Evolutionary conservation across 2,113 vertebrate genomes (phyloP).

Genomic region (Smithornis capensis): DNA sequence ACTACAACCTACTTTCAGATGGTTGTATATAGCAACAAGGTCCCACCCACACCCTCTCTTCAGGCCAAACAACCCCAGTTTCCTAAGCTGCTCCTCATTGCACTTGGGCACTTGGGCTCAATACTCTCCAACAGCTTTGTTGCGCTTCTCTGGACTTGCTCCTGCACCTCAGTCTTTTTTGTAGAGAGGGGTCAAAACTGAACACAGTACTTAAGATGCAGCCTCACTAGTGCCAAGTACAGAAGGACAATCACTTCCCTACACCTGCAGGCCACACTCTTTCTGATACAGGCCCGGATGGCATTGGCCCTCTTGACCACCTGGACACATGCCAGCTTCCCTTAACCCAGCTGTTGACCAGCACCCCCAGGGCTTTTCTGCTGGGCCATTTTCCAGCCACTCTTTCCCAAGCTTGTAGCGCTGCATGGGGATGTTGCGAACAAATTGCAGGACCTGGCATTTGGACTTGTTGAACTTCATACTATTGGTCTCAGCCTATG

Average conservation of each 20-base stretch:
- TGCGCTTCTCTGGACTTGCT: neutral
- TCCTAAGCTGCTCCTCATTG: neutral
- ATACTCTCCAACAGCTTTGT: neutral
- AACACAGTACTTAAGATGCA: neutral
- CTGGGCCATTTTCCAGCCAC: neutral
- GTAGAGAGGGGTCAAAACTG: neutral
- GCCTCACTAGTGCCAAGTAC: neutral
- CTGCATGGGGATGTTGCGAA: neutral
- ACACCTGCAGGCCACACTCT: neutral
- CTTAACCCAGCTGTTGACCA: neutral
- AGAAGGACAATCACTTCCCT: neutral
- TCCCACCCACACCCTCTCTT: neutral
- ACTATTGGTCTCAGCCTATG: accelerated
- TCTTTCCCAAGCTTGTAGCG: neutral
- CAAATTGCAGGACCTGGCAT: neutral
- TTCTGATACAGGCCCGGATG: neutral
- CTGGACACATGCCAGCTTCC: neutral
- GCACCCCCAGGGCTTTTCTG: neutral
- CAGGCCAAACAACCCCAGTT: neutral
- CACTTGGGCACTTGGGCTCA: neutral
- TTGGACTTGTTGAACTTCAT: neutral
- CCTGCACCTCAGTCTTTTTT: neutral
- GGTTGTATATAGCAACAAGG: neutral
- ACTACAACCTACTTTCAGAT: neutral
- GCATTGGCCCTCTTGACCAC: neutral